Conservation (phyloP, 2,888 invertebrate genomes). For the Parochlus steinenii region DNA sequence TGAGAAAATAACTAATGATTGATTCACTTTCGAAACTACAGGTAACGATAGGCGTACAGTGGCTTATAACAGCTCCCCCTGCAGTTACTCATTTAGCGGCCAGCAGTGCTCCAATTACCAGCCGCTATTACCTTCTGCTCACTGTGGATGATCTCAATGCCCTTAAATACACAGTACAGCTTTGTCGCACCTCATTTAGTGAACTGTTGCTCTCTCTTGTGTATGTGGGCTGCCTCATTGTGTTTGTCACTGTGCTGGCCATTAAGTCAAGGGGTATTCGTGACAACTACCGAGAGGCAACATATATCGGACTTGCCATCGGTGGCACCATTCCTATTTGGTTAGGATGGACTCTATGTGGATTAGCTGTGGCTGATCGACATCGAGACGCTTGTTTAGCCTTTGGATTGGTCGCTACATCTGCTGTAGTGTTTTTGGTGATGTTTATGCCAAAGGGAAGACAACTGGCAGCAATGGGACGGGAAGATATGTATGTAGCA, state of each 20-base stretch:
- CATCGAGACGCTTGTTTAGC: constrained; percentile 80
- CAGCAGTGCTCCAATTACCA: constrained; percentile 25
- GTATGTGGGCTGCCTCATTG: constrained; percentile 69
- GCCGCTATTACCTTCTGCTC: constrained; percentile 26
- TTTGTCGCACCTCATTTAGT: constrained; percentile 50
- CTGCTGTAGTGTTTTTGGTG: constrained; percentile 70
- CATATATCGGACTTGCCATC: constrained; percentile 78
- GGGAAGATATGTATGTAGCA: constrained; percentile 68
- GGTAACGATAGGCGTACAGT: constrained; percentile 69
- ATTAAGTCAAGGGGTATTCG: constrained; percentile 74
- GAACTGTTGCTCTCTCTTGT: constrained; percentile 62
- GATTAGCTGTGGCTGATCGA: constrained; percentile 57
- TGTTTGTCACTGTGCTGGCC: constrained; percentile 70
- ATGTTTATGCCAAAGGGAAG: constrained; percentile 92
- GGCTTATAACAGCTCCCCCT: constrained; percentile 69
- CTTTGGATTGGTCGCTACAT: constrained; percentile 72
- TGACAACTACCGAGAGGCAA: constrained; percentile 85
- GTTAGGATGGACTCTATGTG: constrained; percentile 71
- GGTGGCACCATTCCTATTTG: constrained; percentile 76
- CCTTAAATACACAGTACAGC: constrained; percentile 21
- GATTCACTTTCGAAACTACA: too few species aligned
- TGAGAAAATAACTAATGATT: neutral
- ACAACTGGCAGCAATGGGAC: constrained; percentile 80
- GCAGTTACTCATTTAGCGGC: constrained; percentile 33
- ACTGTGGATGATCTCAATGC: constrained; percentile 25